Base-by-base conservation (phyloP, 2,797 vertebrate species). In the Champsocephalus esox region DNA sequence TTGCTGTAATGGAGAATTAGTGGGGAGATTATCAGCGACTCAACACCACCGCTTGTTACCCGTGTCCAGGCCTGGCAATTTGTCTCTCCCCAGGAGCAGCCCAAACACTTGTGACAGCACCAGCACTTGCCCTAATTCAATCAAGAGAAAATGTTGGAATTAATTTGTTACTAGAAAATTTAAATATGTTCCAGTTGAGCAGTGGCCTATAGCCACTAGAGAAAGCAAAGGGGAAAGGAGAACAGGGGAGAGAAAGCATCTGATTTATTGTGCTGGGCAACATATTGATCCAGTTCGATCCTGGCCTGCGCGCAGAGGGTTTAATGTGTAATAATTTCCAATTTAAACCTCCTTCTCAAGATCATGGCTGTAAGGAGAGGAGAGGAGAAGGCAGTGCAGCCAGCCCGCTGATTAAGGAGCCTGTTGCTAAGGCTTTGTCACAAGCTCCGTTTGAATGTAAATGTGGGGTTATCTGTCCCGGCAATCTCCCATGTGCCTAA, bases 1-100 rank as follows among this genome's bases (percentile, higher is more conserved):
- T 99, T 98, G 98, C 97, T 98, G 98, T 99, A 99, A 99, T 99
- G 98, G 98, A 99, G 98, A 99, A 99, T 99, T 99, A 99, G 98
- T 98, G 98, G 97, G 96, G 97, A 99, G 98, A 99, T 99, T 99
- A 99, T 99, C 98, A 99, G 97, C 96, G 98, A 99, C 97, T 99
- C 98, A 99, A 99, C 98, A 99, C 97, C 96, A 95, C 95, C 95
- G 97, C 98, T 98, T 98, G 98, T 99, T 99, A 99, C 97, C 96
- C 96, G 89, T 97, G 97, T 99, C 97, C 97, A 97, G 97, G 97
- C 97, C 95, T 94, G 95, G 97, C 97, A 98, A 99, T 99, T 97
- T 98, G 98, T 99, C 97, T 99, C 97, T 97, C 96, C 95, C 96
- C 96, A 97, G 97, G 97, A 98, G 96, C 95, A 62, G 85, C 84